Evolutionary conservation across 2,888 invertebrate species (phyloP), one percentile per base, ranked within the genome.

Genomic region (Ophion costatus): DNA sequence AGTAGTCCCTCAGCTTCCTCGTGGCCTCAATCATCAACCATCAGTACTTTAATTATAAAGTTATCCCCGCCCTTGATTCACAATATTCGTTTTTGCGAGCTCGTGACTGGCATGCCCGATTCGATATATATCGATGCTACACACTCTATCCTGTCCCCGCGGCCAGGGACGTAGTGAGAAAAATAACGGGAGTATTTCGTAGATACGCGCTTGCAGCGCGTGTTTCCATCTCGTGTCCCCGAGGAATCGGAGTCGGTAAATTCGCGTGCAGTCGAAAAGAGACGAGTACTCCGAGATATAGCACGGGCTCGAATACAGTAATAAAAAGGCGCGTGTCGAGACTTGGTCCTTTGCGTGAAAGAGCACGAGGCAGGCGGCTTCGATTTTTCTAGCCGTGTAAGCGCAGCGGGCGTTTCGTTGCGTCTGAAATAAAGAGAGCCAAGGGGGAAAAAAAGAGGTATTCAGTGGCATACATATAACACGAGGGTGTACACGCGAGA

Each of bases 141-240:
- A 51, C 38, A 9, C 45, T 10, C 45, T 14, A 45, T 45, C 45
- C 38, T 7, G 38, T 38, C 45, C 51, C 45, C 45, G 51, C 17
- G 22, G 10, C 29, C 76, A 57, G 61, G 71, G 74, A 66, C 76
- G 73, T 80, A 80, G 56, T 33, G 9, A 63, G n/a, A 38, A 56
- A 66, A 73, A 59, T 76, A 83, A 80, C 69, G 75, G 76, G 61
- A n/a, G 17, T 64, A 74, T 17, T 51, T 22, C 67, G 71, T 56
- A 71, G 76, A 77, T 71, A 76, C 76, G 71, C 80, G 33, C 20
- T 7, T 38, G 57, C 33, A 66, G 71, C 83, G 80, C 74, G 83
- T 63, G 80, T 74, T 79, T 71, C 66, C 69, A 73, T 67, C 66
- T 70, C 80, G 80, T 83, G 76, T 83, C 76, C 76, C 80, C 29